Evolutionary conservation across 2,113 vertebrate species (phyloP).

Genomic region (Phocoena sinus): DNA sequence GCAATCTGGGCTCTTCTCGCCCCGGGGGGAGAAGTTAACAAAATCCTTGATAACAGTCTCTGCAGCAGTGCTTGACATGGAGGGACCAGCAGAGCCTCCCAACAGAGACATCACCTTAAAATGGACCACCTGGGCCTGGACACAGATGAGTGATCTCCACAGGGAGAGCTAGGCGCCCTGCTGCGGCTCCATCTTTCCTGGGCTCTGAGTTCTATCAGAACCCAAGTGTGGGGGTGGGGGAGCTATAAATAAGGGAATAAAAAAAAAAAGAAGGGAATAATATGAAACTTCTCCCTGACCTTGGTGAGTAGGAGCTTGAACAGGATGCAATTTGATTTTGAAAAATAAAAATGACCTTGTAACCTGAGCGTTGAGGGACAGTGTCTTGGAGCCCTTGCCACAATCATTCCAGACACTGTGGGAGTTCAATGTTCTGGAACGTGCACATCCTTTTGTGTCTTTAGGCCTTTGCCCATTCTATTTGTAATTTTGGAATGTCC

Average conservation of each 20-base stretch:
- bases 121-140: neutral
- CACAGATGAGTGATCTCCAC: neutral
- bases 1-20: neutral
- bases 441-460: neutral
- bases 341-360: neutral
- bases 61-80: neutral
- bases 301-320: neutral
- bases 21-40: neutral
- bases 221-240: neutral
- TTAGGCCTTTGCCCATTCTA: neutral
- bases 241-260: neutral
- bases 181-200: neutral
- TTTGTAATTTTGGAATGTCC: neutral
- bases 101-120: neutral
- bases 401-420: neutral
- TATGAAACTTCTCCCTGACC: neutral
- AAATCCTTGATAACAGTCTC: neutral
- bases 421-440: neutral
- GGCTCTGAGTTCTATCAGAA: neutral
- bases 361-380: neutral
- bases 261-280: neutral
- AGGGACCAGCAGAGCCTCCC: neutral
- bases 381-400: neutral
- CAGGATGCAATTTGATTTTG: neutral
- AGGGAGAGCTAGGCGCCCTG: neutral